These are phyloP conservation scores for Drosophila triauraria DNA, from an alignment of 1,140 invertebrate species.

Conservation along the genomic window DNA sequence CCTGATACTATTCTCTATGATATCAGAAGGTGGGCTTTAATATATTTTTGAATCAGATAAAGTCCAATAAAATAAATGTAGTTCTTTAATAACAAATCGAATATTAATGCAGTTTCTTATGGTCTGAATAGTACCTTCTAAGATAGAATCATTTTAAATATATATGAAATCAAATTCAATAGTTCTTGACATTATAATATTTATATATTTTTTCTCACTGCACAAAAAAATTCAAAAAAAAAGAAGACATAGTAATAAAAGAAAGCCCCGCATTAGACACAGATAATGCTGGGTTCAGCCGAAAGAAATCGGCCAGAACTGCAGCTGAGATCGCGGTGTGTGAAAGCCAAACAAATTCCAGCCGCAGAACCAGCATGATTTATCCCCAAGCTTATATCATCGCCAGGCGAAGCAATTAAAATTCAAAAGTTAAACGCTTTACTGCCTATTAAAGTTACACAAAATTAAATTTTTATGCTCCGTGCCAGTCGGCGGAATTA, in stretches of 20 bases:
- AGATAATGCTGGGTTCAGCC: constrained; percentile 28
- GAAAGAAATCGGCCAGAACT: constrained; percentile 26
- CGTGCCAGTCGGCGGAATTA: constrained; percentile 23
- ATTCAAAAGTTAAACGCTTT: constrained; percentile 52
- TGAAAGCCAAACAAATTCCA: constrained; percentile 37
- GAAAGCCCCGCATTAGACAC: constrained; percentile 39
- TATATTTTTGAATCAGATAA: too few species aligned
- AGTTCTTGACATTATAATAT: not conserved
- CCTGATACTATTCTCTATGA: not conserved
- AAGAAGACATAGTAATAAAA: constrained; percentile 1
- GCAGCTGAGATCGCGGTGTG: constrained; percentile 10
- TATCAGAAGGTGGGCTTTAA: not conserved
- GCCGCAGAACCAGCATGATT: constrained; percentile 28
- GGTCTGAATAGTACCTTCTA: too few species aligned
- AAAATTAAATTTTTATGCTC: constrained; percentile 52
- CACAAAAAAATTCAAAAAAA: not conserved
- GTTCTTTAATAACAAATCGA: too few species aligned
- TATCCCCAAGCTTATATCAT: constrained; percentile 15
- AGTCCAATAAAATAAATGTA: too few species aligned
- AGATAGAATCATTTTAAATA: not conserved
- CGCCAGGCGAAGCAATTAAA: constrained; percentile 33
- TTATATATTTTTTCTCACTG: not conserved
- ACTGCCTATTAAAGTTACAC: constrained; percentile 64
- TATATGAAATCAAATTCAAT: not conserved
- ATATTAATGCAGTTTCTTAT: too few species aligned